Evolutionary conservation across 2,797 vertebrate species (phyloP), one percentile per base, ranked within the genome.

Genomic region (Tinamus major): DNA sequence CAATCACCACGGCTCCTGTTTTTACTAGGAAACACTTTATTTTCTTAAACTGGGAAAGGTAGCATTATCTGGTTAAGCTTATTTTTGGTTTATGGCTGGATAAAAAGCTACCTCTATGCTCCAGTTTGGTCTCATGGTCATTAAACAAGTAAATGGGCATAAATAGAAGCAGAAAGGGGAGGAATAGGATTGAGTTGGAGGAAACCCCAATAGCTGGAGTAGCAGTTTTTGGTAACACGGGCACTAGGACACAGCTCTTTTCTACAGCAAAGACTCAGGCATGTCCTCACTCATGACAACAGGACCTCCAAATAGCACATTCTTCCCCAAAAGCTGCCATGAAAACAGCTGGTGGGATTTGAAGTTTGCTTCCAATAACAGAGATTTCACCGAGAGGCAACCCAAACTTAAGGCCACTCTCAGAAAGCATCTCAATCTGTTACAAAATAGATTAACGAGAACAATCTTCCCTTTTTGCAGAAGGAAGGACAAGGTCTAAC

Each of bases 11-110:
- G 85, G 76, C 68, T 89, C 44, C 89, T 93, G 79, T 42, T 93
- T 95, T 96, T 20, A 93, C 75, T 74, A 92, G 85, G 89, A 96
- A 96, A 95, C 74, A 87, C 69, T 94, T 90, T 13, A n/a, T 83
- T 92, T 86, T 76, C 77, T 89, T 92, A 18, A 91, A 65, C 65
- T 44, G 39, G 20, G 55, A 27, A 39, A 89, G 56, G 76, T 76
- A 56, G 51, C 51, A 71, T 83, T 85, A 89, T 85, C 74, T 76
- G 65, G 89, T 93, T 69, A 55, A 79, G 72, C 26, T 39, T 53
- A 17, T 31, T 87, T 65, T 84, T 81, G 76, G 41, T 65, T 95
- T 80, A 69, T 26, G 59, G 26, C 58, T 84, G 72, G 18, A 17
- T 42, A 23, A 65, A 91, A 90, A 55, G 35, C 19, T 29, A 63